A percentile compares a stretch with the other conserved stretches of the same genome.
These are phyloP conservation scores for Eudorcas thomsonii DNA, from an alignment of 2,113 vertebrate genomes.

Conservation along the genomic window DNA sequence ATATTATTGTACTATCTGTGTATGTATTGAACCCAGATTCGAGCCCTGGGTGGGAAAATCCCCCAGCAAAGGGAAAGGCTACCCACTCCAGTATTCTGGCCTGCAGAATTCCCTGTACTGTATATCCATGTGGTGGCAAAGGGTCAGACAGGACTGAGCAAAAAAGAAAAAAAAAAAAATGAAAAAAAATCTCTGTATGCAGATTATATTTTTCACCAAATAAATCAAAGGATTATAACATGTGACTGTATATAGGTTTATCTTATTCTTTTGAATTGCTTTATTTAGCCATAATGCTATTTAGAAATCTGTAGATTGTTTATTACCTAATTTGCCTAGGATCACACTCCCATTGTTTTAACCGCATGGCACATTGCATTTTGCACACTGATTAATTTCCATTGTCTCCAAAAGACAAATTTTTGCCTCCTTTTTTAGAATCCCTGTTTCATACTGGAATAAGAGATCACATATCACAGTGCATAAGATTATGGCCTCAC, in stretches of 20 bases:
- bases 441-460: not conserved
- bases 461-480: not conserved
- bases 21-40: fast-evolving
- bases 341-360: not conserved
- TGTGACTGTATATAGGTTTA: no score
- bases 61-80: not conserved
- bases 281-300: no score
- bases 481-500: not conserved
- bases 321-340: not conserved
- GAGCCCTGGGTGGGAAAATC: not conserved
- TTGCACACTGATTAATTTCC: not conserved
- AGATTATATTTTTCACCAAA: no score
- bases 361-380: not conserved
- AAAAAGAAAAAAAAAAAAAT: no score
- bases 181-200: no score
- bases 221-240: no score
- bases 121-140: no score
- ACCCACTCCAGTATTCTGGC: not conserved
- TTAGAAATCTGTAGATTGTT: not conserved
- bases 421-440: not conserved
- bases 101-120: not conserved
- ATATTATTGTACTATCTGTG: not conserved
- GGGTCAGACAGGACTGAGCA: no score
- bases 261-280: no score
- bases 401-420: not conserved